phyloP scores from a whole-genome alignment of 2,113 vertebrate species.

The Myotis yumanensis region DNA sequence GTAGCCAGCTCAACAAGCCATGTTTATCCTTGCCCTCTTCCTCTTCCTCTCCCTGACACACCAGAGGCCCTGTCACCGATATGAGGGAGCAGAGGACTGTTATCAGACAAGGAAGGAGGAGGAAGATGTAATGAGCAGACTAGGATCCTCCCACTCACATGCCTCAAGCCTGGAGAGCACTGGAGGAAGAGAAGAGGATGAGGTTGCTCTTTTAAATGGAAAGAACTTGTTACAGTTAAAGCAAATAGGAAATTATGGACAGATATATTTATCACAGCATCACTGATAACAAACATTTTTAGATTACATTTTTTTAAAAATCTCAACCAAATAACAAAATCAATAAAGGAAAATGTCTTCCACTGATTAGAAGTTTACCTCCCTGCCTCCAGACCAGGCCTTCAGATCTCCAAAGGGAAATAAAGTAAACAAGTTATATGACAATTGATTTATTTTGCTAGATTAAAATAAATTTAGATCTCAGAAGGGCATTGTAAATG shows the following conservation, averaged over 20 bases:
- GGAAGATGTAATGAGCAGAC: too few species aligned
- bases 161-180: not conserved
- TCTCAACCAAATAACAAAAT: not conserved
- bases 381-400: not conserved
- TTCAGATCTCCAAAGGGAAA: conserved; percentile 20
- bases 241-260: not conserved
- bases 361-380: not conserved
- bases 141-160: not conserved
- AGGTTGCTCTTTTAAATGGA: not conserved
- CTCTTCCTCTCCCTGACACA: not conserved
- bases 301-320: not conserved
- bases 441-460: not conserved
- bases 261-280: not conserved
- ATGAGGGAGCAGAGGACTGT: not conserved
- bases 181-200: not conserved
- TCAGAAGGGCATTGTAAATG: not conserved
- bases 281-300: not conserved
- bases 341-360: not conserved
- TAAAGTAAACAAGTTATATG: not conserved
- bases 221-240: not conserved
- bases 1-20: too few species aligned
- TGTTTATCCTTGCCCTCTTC: not conserved
- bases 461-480: not conserved
- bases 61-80: not conserved
- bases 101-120: not conserved